Percentiles rank a stretch among this genome's conserved stretches.
phyloP scores from a whole-genome alignment of 2,797 vertebrate genomes.

The Phalloptychus januarius region DNA sequence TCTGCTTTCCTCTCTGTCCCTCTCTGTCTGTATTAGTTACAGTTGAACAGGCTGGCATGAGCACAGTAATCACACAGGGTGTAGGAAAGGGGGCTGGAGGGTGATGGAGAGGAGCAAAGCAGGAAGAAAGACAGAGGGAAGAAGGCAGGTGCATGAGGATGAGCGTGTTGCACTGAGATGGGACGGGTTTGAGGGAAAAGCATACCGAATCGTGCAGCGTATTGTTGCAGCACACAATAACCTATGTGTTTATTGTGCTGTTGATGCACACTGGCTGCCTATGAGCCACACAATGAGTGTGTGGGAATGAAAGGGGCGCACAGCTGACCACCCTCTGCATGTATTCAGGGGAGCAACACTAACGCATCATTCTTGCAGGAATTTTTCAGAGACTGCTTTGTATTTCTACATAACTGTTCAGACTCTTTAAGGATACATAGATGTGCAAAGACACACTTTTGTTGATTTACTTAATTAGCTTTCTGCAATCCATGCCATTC shows the following conservation, averaged over 20 bases:
- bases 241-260: slow-evolving; percentile 77
- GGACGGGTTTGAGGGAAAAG: slow-evolving; percentile 63
- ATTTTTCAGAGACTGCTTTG: slow-evolving; percentile 36
- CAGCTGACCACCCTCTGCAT: slow-evolving; percentile 48
- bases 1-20: slow-evolving; percentile 16
- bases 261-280: slow-evolving; percentile 72
- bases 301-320: slow-evolving; percentile 68
- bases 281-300: slow-evolving; percentile 70
- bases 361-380: slow-evolving; percentile 37
- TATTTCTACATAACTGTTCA: slow-evolving; percentile 14
- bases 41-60: slow-evolving; percentile 74
- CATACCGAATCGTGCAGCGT: slow-evolving; percentile 51
- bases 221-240: slow-evolving; percentile 77
- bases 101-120: slow-evolving; percentile 32
- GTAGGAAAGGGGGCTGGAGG: slow-evolving; percentile 44
- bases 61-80: slow-evolving; percentile 52
- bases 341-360: slow-evolving; percentile 50
- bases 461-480: not conserved
- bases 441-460: not conserved
- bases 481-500: not conserved
- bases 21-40: slow-evolving; percentile 72
- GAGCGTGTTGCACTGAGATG: slow-evolving; percentile 51
- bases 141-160: slow-evolving; percentile 60
- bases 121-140: slow-evolving; percentile 26
- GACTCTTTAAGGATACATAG: not conserved